These are phyloP conservation scores for Takifugu ocellatus DNA, from an alignment of 2,797 vertebrate genomes.

Conservation along the genomic window DNA sequence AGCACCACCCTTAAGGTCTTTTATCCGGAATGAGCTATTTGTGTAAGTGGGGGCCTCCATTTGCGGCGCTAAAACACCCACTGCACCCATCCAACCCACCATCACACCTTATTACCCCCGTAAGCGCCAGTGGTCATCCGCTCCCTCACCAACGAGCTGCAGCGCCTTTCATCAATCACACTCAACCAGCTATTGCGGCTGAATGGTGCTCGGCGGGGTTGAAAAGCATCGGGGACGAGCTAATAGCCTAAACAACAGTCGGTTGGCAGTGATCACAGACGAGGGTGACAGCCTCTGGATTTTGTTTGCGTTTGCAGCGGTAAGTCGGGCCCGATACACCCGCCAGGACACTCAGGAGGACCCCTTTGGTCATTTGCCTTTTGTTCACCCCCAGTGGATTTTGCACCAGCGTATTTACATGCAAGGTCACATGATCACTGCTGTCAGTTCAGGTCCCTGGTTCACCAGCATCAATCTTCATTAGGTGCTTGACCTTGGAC, in stretches of 20 bases:
- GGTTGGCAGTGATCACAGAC: too few relatives aligned
- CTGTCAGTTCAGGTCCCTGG: slow-evolving; percentile 35
- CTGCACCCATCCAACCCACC: slow-evolving; percentile 38
- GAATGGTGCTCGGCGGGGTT: slow-evolving; percentile 17
- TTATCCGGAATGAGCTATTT: slow-evolving; percentile 32
- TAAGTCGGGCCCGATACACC: too few relatives aligned
- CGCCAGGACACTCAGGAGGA: too few relatives aligned
- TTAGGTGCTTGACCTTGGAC: slow-evolving; percentile 57
- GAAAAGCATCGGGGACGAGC: slow-evolving; percentile 18
- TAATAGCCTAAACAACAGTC: slow-evolving; percentile 18
- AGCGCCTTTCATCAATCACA: slow-evolving; percentile 64
- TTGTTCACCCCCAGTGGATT: neutral
- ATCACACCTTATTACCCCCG: slow-evolving; percentile 58
- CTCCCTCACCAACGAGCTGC: slow-evolving; percentile 36
- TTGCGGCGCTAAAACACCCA: slow-evolving; percentile 46
- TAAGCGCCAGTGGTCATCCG: slow-evolving; percentile 51
- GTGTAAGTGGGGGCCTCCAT: slow-evolving; percentile 33
- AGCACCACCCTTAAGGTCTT: neutral
- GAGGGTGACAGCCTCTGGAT: neutral
- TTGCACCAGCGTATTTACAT: slow-evolving; percentile 8
- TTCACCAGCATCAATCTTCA: slow-evolving; percentile 59
- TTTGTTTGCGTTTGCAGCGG: slow-evolving; percentile 2
- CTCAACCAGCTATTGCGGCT: slow-evolving; percentile 50
- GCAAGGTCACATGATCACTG: slow-evolving; percentile 8
- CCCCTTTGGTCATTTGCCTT: neutral